These are phyloP conservation scores for Xiphophorus hellerii DNA, from an alignment of 2,113 vertebrate species.

Conservation along the genomic window DNA sequence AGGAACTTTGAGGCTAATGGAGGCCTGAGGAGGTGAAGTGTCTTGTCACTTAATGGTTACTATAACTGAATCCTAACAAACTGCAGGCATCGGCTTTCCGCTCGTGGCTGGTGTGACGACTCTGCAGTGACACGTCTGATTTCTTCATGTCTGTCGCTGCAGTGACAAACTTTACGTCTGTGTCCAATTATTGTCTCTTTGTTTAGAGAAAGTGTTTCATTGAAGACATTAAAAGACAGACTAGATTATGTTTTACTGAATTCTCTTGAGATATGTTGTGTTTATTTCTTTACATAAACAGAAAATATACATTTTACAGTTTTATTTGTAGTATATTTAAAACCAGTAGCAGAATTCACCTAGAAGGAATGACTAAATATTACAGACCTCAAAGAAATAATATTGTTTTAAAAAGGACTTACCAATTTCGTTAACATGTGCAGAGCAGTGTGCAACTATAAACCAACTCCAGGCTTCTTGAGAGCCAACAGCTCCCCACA, in stretches of 20 bases:
- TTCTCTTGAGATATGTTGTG: neutral
- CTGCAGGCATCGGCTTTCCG: constrained; percentile 12
- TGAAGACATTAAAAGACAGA: neutral
- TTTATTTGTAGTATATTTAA: neutral
- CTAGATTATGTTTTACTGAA: neutral
- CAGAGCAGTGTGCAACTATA: constrained; percentile 12
- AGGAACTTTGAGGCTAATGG: constrained; percentile 43
- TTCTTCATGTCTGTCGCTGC: neutral
- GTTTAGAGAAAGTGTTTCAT: neutral
- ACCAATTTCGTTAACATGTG: constrained; percentile 1
- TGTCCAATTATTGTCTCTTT: neutral
- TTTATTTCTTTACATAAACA: neutral
- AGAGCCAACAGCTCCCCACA: constrained; percentile 66
- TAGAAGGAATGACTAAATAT: too few species aligned
- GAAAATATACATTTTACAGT: neutral
- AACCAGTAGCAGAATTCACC: neutral
- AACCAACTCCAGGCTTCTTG: constrained; percentile 31
- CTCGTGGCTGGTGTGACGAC: neutral
- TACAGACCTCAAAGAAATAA: neutral
- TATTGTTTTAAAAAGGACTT: neutral
- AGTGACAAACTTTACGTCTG: neutral
- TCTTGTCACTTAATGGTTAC: constrained; percentile 35
- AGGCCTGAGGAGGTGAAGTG: constrained; percentile 25
- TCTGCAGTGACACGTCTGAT: constrained; percentile 1
- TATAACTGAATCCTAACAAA: constrained; percentile 26